A percentile compares a stretch with the other conserved stretches of the same genome.
Conservation (phyloP, 1,140 invertebrate genomes). For the Asbolus verrucosus region DNA sequence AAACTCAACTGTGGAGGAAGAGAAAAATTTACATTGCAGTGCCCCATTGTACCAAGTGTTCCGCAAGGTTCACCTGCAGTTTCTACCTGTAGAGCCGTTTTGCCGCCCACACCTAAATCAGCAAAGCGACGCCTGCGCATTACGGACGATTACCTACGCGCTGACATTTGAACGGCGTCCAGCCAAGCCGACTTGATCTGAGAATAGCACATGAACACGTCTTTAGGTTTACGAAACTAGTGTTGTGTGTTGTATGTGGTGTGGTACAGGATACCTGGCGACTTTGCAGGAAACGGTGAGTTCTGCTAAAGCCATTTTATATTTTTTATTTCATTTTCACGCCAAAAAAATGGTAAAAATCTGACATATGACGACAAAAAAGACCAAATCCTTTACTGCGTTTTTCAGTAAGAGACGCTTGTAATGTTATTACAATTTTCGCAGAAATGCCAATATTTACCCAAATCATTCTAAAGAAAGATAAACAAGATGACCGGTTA, state of each 20-base stretch:
- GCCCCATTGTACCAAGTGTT: not conserved
- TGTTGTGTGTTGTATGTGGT: slow-evolving; percentile 46
- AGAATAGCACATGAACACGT: slow-evolving; percentile 46
- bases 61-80: slow-evolving; percentile 13
- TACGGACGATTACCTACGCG: slow-evolving; percentile 45
- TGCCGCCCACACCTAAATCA: slow-evolving; percentile 34
- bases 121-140: slow-evolving; percentile 28
- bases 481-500: slow-evolving; percentile 3
- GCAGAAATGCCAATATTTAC: not conserved
- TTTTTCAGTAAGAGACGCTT: not conserved
- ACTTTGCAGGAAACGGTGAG: slow-evolving; percentile 26
- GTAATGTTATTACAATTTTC: not conserved
- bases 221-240: slow-evolving; percentile 41
- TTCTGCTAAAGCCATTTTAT: not conserved
- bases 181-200: slow-evolving; percentile 46
- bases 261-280: slow-evolving; percentile 46
- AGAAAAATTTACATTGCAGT: no score
- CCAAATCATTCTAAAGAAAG: not conserved
- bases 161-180: slow-evolving; percentile 51
- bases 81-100: slow-evolving; percentile 21
- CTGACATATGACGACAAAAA: no score
- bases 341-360: no score
- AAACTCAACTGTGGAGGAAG: no score
- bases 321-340: not conserved
- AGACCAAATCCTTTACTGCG: not conserved